Percentiles rank a stretch among this genome's conserved stretches.
These are phyloP conservation scores for Ceriagrion tenellum DNA, from an alignment of 2,888 invertebrate species.

Conservation along the genomic window DNA sequence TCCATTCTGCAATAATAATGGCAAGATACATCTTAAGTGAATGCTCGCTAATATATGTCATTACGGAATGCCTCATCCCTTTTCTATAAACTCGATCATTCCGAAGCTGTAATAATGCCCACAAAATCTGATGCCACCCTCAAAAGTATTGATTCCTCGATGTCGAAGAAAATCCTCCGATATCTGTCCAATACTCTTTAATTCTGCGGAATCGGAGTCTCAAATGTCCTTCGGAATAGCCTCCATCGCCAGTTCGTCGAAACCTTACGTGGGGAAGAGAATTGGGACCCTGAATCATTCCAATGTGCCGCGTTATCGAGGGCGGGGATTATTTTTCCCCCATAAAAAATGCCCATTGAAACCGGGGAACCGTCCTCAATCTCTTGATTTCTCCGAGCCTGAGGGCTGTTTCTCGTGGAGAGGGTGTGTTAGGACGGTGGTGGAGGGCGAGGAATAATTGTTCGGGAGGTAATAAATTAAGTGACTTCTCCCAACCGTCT, in stretches of 20 bases:
- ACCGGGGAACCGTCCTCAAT: conserved; percentile 28
- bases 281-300: conserved; percentile 8
- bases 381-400: neutral
- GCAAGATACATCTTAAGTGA: no score
- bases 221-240: neutral
- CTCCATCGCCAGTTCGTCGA: neutral
- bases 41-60: no score
- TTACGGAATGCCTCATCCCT: no score
- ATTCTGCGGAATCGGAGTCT: neutral
- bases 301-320: conserved; percentile 48
- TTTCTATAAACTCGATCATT: no score
- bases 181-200: neutral
- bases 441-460: conserved; percentile 41
- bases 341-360: conserved; percentile 39
- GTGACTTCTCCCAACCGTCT: conserved; percentile 45
- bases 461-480: conserved; percentile 61
- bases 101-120: no score
- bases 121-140: no score
- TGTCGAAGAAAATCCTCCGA: neutral
- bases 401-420: neutral
- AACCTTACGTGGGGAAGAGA: neutral
- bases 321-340: conserved; percentile 53
- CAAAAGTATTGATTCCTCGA: no score
- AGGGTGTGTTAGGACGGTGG: neutral
- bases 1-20: no score